These are phyloP conservation scores for Molothrus ater DNA, from an alignment of 2,797 vertebrate genomes.

Conservation along the genomic window DNA sequence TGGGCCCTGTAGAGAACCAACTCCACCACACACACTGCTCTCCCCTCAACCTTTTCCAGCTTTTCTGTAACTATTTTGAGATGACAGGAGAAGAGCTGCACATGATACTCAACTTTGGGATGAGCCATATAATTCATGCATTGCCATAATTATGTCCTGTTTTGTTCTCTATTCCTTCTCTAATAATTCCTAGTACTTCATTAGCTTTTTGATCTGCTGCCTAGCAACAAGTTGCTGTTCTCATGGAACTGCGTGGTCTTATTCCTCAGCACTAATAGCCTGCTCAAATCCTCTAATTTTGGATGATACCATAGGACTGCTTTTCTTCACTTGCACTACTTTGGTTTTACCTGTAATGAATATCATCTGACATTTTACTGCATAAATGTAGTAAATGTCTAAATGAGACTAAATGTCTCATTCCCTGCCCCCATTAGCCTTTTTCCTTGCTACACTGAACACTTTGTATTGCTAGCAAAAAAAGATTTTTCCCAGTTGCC, in stretches of 20 bases:
- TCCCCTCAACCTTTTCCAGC: neutral
- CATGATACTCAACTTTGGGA: neutral
- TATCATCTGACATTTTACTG: neutral
- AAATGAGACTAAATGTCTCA: neutral
- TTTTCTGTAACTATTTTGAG: neutral
- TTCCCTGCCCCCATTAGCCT: accelerated
- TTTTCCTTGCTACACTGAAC: neutral
- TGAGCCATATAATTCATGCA: neutral
- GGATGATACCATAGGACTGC: neutral
- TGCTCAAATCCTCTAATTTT: neutral
- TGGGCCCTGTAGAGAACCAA: neutral
- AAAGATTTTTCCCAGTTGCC: neutral
- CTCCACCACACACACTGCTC: neutral
- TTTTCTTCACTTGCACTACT: neutral
- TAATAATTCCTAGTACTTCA: conserved; percentile 61
- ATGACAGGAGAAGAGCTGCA: neutral
- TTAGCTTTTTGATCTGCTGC: conserved; percentile 38
- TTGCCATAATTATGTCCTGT: neutral
- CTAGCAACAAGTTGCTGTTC: conserved; percentile 41
- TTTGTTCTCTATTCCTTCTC: conserved; percentile 2
- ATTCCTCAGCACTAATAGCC: neutral
- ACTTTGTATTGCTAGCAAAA: neutral
- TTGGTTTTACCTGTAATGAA: neutral
- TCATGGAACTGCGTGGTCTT: neutral
- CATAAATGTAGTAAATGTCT: neutral